Evolutionary conservation across 2,888 invertebrate genomes (phyloP).

Genomic region (Scotopteryx bipunctaria): DNA sequence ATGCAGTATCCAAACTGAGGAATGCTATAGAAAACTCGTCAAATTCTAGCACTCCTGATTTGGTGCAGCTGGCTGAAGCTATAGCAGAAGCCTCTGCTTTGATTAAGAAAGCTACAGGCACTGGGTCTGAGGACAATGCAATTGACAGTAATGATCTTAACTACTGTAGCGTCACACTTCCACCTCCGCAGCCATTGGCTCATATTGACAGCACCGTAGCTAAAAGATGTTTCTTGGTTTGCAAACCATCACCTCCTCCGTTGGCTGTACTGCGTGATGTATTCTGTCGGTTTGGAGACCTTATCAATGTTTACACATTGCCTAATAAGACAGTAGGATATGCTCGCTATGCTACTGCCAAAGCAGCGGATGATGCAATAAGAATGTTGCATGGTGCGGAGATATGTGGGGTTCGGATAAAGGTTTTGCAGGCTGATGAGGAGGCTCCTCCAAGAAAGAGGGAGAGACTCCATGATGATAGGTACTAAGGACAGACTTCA

Average conservation of each 20-base stretch:
- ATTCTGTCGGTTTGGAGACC: slow-evolving; percentile 94
- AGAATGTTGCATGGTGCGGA: slow-evolving; percentile 91
- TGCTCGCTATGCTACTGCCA: slow-evolving; percentile 90
- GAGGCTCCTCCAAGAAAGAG: slow-evolving; percentile 58
- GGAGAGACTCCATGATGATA: slow-evolving; percentile 40
- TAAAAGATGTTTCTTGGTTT: slow-evolving; percentile 87
- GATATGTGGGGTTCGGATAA: slow-evolving; percentile 92
- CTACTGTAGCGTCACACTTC: slow-evolving; percentile 88
- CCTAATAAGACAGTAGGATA: slow-evolving; percentile 96
- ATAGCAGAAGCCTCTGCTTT: slow-evolving; percentile 90
- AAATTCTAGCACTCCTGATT: slow-evolving; percentile 68
- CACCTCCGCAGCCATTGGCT: slow-evolving; percentile 87
- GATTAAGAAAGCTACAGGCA: slow-evolving; percentile 85
- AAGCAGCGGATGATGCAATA: slow-evolving; percentile 90
- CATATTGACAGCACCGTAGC: slow-evolving; percentile 86
- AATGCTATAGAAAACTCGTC: slow-evolving; percentile 55
- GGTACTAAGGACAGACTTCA: slow-evolving; percentile 32
- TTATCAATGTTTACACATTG: slow-evolving; percentile 95
- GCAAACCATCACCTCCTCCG: slow-evolving; percentile 87
- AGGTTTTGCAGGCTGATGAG: slow-evolving; percentile 95
- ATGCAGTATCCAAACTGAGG: slow-evolving; percentile 56
- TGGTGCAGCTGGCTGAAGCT: slow-evolving; percentile 88
- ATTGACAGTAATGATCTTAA: slow-evolving; percentile 62
- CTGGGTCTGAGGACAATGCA: slow-evolving; percentile 48
- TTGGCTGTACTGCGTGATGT: slow-evolving; percentile 91